Percentiles rank a stretch among this genome's conserved stretches.
Conservation (phyloP, 2,888 invertebrate genomes). For the Biston stratarius region DNA sequence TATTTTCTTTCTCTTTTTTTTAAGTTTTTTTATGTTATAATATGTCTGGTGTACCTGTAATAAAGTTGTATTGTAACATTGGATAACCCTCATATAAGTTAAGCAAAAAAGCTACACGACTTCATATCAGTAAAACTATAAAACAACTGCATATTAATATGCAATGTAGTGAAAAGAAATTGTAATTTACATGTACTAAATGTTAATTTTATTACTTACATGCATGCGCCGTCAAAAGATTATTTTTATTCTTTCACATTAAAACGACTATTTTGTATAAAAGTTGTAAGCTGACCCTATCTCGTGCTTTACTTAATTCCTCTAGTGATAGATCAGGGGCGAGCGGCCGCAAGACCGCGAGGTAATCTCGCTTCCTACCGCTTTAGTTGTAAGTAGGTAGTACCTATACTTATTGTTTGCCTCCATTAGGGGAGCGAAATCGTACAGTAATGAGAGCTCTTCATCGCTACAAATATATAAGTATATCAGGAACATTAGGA, state of each 20-base stretch:
- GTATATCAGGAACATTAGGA: constrained; percentile 53
- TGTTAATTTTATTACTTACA: neutral
- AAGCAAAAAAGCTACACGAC: too few relatives aligned
- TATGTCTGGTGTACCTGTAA: too few relatives aligned
- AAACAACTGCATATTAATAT: neutral
- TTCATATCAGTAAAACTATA: neutral
- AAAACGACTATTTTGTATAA: neutral
- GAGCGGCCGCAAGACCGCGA: constrained; percentile 45
- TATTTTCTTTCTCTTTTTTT: too few relatives aligned
- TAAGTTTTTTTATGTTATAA: too few relatives aligned
- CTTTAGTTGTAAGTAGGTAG: constrained; percentile 46
- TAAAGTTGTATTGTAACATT: too few relatives aligned
- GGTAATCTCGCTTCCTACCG: constrained; percentile 41
- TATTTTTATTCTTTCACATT: constrained; percentile 5
- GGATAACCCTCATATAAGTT: too few relatives aligned
- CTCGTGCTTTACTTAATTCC: constrained; percentile 19
- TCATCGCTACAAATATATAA: constrained; percentile 54
- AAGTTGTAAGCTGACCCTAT: constrained; percentile 8
- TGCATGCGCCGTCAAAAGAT: neutral
- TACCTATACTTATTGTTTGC: constrained; percentile 59
- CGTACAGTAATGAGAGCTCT: constrained; percentile 72
- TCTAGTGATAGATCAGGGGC: constrained; percentile 35
- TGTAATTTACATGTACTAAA: too few relatives aligned
- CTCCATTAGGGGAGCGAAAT: constrained; percentile 67
- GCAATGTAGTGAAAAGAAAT: too few relatives aligned